phyloP scores from a whole-genome alignment of 1,140 invertebrate species.

The Pachyrhynchus sulphureomaculatus region DNA sequence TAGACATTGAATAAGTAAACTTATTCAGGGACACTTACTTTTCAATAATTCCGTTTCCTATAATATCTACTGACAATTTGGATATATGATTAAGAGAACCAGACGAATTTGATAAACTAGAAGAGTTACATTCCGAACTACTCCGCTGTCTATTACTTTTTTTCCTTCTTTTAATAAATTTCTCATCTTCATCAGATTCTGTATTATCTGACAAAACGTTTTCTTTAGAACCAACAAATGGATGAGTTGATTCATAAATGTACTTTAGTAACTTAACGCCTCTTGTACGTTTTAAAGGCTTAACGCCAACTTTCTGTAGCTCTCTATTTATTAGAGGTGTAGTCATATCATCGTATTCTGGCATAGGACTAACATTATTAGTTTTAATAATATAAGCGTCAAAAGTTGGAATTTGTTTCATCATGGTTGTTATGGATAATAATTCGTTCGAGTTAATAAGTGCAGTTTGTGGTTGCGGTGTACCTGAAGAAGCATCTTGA shows the following conservation, averaged over 20 bases:
- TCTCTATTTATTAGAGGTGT: slow-evolving; percentile 56
- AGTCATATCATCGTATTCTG: slow-evolving; percentile 56
- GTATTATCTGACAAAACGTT: slow-evolving; percentile 8
- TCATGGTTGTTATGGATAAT: no score
- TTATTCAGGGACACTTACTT: slow-evolving; percentile 20
- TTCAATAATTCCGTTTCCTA: slow-evolving; percentile 23
- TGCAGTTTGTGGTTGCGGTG: no score
- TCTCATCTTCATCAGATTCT: slow-evolving; percentile 11
- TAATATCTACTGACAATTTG: slow-evolving; percentile 16
- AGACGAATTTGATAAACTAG: no score
- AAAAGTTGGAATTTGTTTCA: no score
- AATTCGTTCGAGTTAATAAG: no score
- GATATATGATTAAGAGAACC: not conserved
- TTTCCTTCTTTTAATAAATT: slow-evolving; percentile 24
- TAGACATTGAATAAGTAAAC: no score
- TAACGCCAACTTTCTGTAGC: slow-evolving; percentile 60
- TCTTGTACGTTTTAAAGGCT: slow-evolving; percentile 56
- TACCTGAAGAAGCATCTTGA: no score
- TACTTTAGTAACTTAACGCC: slow-evolving; percentile 44
- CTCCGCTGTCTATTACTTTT: not conserved
- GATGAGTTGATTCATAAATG: slow-evolving; percentile 51
- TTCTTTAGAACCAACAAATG: slow-evolving; percentile 29
- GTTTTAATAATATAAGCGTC: slow-evolving; percentile 53
- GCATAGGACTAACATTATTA: slow-evolving; percentile 56
- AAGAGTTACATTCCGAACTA: no score